Evolutionary conservation across 2,113 vertebrate genomes (phyloP).

Genomic region (human): GRCh38 chr7:14877501-14878000

Average conservation of each 20-base stretch:
- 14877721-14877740: conserved; percentile 14
- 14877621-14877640: neutral
- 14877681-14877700: neutral
- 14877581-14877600: neutral
- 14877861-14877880: neutral
- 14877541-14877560: too few relatives aligned
- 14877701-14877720: neutral
- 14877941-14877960: neutral
- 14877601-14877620: neutral
- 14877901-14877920: neutral
- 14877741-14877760: neutral
- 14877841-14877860: neutral
- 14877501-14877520: too few relatives aligned
- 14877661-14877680: conserved; percentile 20
- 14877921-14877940: neutral
- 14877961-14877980: neutral
- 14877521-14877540: too few relatives aligned
- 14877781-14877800: neutral
- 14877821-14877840: conserved; percentile 26
- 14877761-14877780: neutral
- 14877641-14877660: neutral
- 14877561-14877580: too few relatives aligned
- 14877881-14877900: neutral
- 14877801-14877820: neutral
- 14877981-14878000: neutral